Base-by-base conservation (phyloP, 2,797 vertebrate species). In the Sebastolobus altivelis region DNA sequence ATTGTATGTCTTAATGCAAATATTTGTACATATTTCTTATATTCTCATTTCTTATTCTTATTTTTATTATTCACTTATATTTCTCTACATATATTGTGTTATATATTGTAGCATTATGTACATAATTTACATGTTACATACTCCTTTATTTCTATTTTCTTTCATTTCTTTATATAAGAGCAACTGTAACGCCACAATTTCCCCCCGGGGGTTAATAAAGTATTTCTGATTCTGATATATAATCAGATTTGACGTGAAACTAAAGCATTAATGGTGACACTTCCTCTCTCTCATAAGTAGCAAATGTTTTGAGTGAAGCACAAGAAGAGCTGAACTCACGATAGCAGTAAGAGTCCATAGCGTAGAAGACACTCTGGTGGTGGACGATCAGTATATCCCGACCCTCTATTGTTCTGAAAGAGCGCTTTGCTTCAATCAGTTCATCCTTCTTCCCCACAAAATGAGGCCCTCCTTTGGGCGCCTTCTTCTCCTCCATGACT, bases 331-430 rank as follows among this genome's bases (percentile, higher is more conserved):
- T 8, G 7, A 58, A 95, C 98, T 98, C 93, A 99, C 97, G 98
- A 86, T 99, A 98, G 88, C 98, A 99, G 77, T 96, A 97, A 58
- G 94, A 95, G 77, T 99, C 98, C 91, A 99, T 74, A 63, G 97
- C 98, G 37, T 98, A 95, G 82, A 97, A 97, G 79, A 83, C 91
- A 72, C 90, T 96, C 61, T 94, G 84, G 11, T 98, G 96, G 87
- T 96, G 91, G 91, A 99, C 94, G 87, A 99, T 87, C 46, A 98
- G 94, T n/a, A 99, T 49, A 83, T 98, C 96, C 84, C 97, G 96
- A 20, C 94, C 97, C 4, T 95, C 89, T 13, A 98, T 59, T 70
- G 94, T 96, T 81, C 94, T 94, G 72, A 93, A 95, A 38, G 90
- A 90, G 81, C 95, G 95, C 83, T 87, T 93, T 0, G 93, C 94